These are phyloP conservation scores for Frankliniella intonsa DNA, from an alignment of 2,888 invertebrate species.

Conservation along the genomic window DNA sequence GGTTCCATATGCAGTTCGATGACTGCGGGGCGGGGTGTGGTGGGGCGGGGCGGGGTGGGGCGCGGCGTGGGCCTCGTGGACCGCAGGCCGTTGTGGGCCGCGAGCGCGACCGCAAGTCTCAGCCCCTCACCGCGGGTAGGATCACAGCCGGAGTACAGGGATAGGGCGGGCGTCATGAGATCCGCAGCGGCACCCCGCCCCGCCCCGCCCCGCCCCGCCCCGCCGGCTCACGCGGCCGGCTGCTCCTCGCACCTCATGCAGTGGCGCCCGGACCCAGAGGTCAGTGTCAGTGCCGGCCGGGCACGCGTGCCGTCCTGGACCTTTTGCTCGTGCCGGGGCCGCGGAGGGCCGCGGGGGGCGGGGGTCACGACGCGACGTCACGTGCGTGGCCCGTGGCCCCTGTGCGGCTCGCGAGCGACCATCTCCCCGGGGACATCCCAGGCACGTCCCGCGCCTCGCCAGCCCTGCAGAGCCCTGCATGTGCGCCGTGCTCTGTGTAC, in stretches of 20 bases:
- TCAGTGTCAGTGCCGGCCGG: too few species aligned
- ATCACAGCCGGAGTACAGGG: neutral
- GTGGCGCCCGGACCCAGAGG: too few species aligned
- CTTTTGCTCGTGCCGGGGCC: neutral
- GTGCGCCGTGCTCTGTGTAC: neutral
- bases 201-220: neutral
- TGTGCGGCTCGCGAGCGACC: too few species aligned
- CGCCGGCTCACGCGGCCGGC: neutral
- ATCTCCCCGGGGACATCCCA: too few species aligned
- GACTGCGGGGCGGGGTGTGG: neutral
- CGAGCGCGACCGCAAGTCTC: neutral
- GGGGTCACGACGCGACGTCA: neutral
- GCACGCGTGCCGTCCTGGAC: neutral
- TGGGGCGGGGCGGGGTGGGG: constrained; percentile 2
- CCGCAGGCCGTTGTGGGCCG: neutral
- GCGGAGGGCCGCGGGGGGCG: neutral
- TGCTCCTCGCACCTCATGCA: too few species aligned
- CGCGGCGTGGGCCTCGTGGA: neutral
- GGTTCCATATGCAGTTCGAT: neutral
- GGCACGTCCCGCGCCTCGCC: too few species aligned
- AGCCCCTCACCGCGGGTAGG: neutral
- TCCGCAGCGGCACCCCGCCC: neutral
- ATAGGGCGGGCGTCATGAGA: neutral
- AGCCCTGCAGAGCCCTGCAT: neutral
- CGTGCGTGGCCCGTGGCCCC: neutral